Conservation (phyloP, 2,797 vertebrate genomes). For the Diglossa cyanea region DNA sequence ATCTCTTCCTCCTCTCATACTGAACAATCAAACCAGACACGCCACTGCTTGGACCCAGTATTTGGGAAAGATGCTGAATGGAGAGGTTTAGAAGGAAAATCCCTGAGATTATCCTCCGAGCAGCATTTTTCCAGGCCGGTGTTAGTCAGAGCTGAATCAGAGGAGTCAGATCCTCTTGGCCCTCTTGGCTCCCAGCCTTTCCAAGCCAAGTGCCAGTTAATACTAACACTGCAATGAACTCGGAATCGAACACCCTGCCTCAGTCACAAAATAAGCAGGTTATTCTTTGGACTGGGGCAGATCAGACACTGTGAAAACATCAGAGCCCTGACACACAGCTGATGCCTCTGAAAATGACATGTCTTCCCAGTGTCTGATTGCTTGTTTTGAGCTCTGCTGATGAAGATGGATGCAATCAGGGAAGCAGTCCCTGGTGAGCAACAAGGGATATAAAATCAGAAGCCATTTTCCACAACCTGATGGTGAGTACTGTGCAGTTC, state of each 20-base stretch:
- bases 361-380: background rate
- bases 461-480: background rate
- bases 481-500: background rate
- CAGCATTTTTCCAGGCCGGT: background rate
- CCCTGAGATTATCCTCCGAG: background rate
- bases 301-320: constrained; percentile 24
- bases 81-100: constrained; percentile 18
- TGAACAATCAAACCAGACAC: background rate
- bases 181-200: constrained; percentile 7
- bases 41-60: background rate
- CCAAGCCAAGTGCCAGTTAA: constrained; percentile 20
- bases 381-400: constrained; percentile 32
- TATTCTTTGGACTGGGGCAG: constrained; percentile 13
- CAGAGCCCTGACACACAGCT: background rate
- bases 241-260: background rate
- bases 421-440: background rate
- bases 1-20: background rate
- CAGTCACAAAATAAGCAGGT: background rate
- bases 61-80: background rate
- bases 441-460: background rate
- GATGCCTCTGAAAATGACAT: background rate
- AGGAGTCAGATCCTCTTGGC: constrained; percentile 16
- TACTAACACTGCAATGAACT: constrained; percentile 35
- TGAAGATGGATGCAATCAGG: background rate
- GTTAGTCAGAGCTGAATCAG: constrained; percentile 54